phyloP scores from a whole-genome alignment of 2,113 vertebrate genomes.

The Chrysochloris asiatica region DNA sequence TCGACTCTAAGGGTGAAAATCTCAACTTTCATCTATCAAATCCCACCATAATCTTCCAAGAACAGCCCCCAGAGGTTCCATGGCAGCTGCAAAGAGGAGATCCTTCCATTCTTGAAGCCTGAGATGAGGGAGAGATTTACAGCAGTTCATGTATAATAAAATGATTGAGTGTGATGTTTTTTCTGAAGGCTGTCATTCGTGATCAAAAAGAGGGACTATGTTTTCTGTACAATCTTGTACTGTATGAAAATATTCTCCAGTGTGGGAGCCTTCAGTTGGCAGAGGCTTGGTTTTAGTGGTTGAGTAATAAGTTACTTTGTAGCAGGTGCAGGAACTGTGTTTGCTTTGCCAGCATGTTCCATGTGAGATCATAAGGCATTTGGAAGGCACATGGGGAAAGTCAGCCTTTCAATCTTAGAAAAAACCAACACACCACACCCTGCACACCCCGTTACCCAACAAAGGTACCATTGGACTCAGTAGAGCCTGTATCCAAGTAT shows the following conservation, averaged over 20 bases:
- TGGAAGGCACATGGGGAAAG: not conserved
- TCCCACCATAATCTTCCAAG: not conserved
- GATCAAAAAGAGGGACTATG: not conserved
- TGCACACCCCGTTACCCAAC: not conserved
- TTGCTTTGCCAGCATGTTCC: not conserved
- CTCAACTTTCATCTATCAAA: slow-evolving; percentile 56
- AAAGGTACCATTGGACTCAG: fast-evolving
- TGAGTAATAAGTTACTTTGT: not conserved
- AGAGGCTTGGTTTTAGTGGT: not conserved
- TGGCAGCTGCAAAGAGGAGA: not conserved
- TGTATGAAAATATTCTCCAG: not conserved
- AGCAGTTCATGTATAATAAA: not conserved
- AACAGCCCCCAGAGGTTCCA: not conserved
- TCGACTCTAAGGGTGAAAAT: slow-evolving; percentile 40
- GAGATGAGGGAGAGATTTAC: not conserved
- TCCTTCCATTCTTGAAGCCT: not conserved
- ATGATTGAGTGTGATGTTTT: not conserved
- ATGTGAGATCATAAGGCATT: fast-evolving
- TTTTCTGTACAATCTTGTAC: not conserved
- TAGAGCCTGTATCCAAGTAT: not conserved
- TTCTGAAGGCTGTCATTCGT: not conserved
- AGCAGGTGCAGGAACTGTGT: not conserved
- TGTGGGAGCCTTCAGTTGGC: not conserved
- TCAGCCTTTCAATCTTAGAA: not conserved
- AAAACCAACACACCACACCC: not conserved